These are phyloP conservation scores for Temnothorax longispinosus DNA, from an alignment of 1,140 invertebrate genomes.

Conservation along the genomic window DNA sequence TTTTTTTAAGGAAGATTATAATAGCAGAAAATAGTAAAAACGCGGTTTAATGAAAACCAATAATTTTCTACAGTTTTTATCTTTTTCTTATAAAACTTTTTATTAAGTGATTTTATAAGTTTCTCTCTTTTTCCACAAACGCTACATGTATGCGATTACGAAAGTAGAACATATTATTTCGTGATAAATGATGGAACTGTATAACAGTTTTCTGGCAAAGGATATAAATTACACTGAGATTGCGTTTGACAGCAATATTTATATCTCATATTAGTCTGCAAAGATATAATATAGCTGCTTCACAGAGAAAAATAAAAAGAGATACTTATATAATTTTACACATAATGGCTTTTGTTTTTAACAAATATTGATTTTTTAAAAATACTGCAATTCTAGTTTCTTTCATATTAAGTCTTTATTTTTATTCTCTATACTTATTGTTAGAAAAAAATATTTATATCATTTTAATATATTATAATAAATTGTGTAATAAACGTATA, in stretches of 20 bases:
- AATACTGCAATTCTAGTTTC: background rate
- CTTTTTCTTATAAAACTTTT: background rate
- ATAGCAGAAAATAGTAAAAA: background rate
- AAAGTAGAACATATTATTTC: slow-evolving; percentile 8
- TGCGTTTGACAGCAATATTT: slow-evolving; percentile 32
- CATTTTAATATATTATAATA: background rate
- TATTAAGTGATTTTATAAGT: background rate
- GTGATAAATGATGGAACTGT: slow-evolving; percentile 31
- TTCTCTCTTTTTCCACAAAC: background rate
- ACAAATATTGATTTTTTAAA: slow-evolving; percentile 2
- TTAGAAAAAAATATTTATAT: background rate
- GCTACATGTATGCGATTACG: background rate
- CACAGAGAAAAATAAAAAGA: background rate
- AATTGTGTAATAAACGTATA: background rate
- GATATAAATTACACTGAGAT: slow-evolving; percentile 32
- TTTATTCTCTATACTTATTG: background rate
- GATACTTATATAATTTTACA: background rate
- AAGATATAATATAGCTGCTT: background rate
- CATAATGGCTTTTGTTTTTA: background rate
- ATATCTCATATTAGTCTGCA: slow-evolving; percentile 13
- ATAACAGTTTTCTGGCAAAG: slow-evolving; percentile 8
- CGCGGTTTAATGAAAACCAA: background rate
- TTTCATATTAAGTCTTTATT: background rate
- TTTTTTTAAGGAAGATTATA: slow-evolving; percentile 1
- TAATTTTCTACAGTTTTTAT: slow-evolving; percentile 6